Conservation (phyloP, 1,140 invertebrate genomes). For the Drosophila teissieri region DNA sequence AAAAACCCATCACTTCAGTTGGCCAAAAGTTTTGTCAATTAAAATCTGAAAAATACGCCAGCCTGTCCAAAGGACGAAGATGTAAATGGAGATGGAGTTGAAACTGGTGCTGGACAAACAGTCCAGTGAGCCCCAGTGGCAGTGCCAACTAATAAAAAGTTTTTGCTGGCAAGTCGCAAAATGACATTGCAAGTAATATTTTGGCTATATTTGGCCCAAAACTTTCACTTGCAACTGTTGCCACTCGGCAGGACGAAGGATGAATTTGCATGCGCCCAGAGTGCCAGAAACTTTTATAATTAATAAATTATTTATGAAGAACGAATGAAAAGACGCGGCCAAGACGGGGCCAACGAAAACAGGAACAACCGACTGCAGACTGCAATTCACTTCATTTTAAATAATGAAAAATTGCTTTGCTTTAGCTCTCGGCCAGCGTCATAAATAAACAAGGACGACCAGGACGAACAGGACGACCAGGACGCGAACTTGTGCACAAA, state of each 20-base stretch:
- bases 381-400: slow-evolving; percentile 81
- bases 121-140: slow-evolving; percentile 28
- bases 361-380: slow-evolving; percentile 57
- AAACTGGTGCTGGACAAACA: slow-evolving; percentile 10
- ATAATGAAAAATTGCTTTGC: slow-evolving; percentile 81
- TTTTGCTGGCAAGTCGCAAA: slow-evolving; percentile 72
- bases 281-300: slow-evolving; percentile 79
- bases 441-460: slow-evolving; percentile 71
- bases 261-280: slow-evolving; percentile 70
- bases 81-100: slow-evolving; percentile 8
- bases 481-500: slow-evolving; percentile 19
- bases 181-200: slow-evolving; percentile 77
- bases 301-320: slow-evolving; percentile 83
- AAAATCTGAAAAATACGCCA: slow-evolving; percentile 79
- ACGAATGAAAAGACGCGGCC: slow-evolving; percentile 66
- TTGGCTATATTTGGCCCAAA: slow-evolving; percentile 64
- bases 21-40: slow-evolving; percentile 81
- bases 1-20: slow-evolving; percentile 73
- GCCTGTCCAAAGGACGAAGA: background rate
- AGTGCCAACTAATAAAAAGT: slow-evolving; percentile 78
- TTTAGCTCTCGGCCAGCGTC: slow-evolving; percentile 56
- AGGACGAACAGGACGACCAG: slow-evolving; percentile 9
- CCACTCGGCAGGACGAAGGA: slow-evolving; percentile 18
- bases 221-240: slow-evolving; percentile 76
- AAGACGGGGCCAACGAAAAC: slow-evolving; percentile 12